Conservation (phyloP, 2,113 vertebrate species). For the Carassius gibelio region DNA sequence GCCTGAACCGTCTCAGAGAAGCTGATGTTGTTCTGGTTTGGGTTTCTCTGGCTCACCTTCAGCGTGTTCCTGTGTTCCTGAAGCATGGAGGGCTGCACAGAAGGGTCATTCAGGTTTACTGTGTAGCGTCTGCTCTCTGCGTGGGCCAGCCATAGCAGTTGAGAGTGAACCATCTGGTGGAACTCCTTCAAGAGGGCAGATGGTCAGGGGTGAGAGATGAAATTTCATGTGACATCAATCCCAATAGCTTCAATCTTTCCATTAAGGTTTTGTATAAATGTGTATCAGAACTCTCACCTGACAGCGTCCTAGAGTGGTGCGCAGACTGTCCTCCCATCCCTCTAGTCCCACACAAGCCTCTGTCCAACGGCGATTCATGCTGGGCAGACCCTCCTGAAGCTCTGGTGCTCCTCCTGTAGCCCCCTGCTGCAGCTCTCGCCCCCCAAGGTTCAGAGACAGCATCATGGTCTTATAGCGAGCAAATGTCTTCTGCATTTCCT, state of each 20-base stretch:
- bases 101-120: slow-evolving; percentile 67
- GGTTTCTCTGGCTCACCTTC: slow-evolving; percentile 67
- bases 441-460: slow-evolving; percentile 78
- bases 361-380: slow-evolving; percentile 83
- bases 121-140: slow-evolving; percentile 79
- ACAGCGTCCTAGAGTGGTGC: slow-evolving; percentile 78
- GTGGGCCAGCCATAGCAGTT: slow-evolving; percentile 86
- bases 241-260: background rate
- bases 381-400: slow-evolving; percentile 73
- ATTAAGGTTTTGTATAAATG: background rate
- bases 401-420: slow-evolving; percentile 69
- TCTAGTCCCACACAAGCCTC: slow-evolving; percentile 70
- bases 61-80: slow-evolving; percentile 74
- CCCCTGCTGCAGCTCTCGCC: slow-evolving; percentile 69
- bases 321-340: slow-evolving; percentile 80
- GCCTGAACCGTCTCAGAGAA: too few relatives aligned
- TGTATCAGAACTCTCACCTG: slow-evolving; percentile 73
- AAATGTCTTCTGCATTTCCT: slow-evolving; percentile 85
- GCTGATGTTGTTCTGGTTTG: background rate
- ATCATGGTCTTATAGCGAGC: slow-evolving; percentile 82
- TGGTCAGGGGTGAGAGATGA: background rate
- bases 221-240: too few relatives aligned
- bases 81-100: slow-evolving; percentile 64
- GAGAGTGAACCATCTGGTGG: slow-evolving; percentile 81
- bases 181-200: slow-evolving; percentile 80